These are phyloP conservation scores for Chaetops frenatus DNA, from an alignment of 2,113 vertebrate genomes.

Conservation along the genomic window DNA sequence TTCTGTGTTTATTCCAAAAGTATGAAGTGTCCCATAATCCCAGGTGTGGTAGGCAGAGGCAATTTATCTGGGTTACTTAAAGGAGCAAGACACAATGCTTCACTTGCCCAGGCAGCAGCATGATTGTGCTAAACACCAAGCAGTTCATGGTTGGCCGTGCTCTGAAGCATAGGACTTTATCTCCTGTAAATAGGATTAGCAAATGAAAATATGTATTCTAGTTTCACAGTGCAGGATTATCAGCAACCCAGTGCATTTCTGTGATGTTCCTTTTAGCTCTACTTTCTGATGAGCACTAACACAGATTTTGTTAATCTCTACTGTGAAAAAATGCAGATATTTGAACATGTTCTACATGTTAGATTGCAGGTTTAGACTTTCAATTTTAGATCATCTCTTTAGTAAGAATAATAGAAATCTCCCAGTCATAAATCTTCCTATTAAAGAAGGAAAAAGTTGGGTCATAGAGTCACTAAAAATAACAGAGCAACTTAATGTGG, in stretches of 20 bases:
- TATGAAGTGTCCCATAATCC: neutral
- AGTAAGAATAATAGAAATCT: neutral
- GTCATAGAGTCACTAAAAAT: neutral
- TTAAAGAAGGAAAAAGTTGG: neutral
- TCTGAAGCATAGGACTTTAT: neutral
- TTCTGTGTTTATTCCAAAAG: neutral
- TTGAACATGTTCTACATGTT: neutral
- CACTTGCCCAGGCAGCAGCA: neutral
- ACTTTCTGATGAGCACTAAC: neutral
- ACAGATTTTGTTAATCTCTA: neutral
- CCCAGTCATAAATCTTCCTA: neutral
- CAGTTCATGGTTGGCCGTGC: neutral
- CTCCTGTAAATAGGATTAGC: constrained; percentile 30
- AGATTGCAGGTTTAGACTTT: neutral
- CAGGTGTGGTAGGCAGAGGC: neutral
- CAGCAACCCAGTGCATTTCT: neutral
- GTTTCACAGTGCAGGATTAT: constrained; percentile 26
- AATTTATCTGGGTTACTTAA: neutral
- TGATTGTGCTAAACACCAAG: neutral
- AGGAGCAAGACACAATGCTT: neutral
- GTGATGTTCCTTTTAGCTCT: neutral
- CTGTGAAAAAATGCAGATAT: neutral
- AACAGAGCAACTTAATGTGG: neutral
- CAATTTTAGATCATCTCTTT: neutral
- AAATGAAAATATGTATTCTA: constrained; percentile 25